Percentiles rank a stretch among this genome's conserved stretches.
phyloP scores from a whole-genome alignment of 2,113 vertebrate genomes.

The Dicrurus megarhynchus region DNA sequence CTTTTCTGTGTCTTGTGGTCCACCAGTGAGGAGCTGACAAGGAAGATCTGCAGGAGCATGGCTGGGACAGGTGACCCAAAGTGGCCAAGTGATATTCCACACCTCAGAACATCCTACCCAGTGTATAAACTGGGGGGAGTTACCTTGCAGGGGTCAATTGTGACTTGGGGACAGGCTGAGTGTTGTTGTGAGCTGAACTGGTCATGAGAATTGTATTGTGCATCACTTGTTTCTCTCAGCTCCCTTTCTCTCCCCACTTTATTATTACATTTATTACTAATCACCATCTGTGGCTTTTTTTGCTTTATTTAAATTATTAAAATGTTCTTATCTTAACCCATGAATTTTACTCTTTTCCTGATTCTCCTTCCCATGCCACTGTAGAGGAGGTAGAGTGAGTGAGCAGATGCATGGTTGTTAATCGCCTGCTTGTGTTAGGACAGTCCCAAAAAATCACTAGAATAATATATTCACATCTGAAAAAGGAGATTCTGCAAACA shows the following conservation, averaged over 20 bases:
- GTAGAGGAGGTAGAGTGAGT: neutral
- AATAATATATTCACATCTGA: neutral
- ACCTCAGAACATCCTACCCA: neutral
- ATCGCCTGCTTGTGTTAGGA: neutral
- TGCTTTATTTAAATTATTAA: neutral
- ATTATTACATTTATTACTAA: neutral
- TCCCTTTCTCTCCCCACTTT: neutral
- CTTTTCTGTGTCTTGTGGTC: neutral
- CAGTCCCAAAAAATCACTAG: neutral
- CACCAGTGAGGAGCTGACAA: neutral
- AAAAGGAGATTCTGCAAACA: neutral
- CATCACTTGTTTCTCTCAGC: neutral
- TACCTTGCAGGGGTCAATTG: fast-evolving
- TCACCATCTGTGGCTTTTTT: neutral
- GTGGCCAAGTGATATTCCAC: neutral
- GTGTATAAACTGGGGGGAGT: neutral
- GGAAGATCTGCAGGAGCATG: neutral
- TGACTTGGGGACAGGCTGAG: neutral
- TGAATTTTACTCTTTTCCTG: neutral
- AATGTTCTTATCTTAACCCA: neutral
- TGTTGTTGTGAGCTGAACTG: neutral
- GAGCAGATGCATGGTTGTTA: neutral
- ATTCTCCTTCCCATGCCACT: neutral
- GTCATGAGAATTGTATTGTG: neutral
- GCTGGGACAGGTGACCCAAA: neutral